A percentile compares a stretch with the other conserved stretches of the same genome.
Evolutionary conservation across 2,797 vertebrate genomes (phyloP).

Genomic region (Leptodactylus fallax): DNA sequence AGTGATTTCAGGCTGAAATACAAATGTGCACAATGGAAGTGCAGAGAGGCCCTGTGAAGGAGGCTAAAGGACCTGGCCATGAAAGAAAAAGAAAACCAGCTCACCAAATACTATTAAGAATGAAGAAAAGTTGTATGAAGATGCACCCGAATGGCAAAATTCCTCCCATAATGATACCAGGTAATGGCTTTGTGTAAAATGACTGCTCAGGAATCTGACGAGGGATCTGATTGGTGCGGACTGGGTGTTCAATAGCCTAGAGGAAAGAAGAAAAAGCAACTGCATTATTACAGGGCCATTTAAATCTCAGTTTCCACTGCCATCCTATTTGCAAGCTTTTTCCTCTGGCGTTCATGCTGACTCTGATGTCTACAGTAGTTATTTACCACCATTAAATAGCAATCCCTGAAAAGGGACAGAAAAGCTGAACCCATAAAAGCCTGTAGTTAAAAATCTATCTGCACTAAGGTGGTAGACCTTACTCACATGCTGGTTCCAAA

Average conservation of each 20-base stretch:
- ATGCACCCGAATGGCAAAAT: conserved; percentile 94
- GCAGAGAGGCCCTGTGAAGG: neutral
- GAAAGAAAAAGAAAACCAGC: conserved; percentile 62
- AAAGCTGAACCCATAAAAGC: neutral
- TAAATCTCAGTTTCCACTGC: conserved; percentile 52
- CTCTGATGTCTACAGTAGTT: conserved; percentile 21
- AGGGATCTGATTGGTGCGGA: conserved; percentile 94
- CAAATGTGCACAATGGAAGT: neutral
- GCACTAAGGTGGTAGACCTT: conserved; percentile 27
- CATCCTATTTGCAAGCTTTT: conserved; percentile 52
- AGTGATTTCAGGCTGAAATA: neutral
- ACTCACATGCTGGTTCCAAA: conserved; percentile 20
- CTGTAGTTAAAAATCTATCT: neutral
- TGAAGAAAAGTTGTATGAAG: conserved; percentile 96
- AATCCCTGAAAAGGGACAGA: conserved; percentile 56
- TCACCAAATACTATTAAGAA: conserved; percentile 96
- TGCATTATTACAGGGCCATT: conserved; percentile 53
- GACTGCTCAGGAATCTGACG: conserved; percentile 94
- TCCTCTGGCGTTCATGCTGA: conserved; percentile 52
- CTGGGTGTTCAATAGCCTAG: conserved; percentile 93
- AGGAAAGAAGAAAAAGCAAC: conserved; percentile 41
- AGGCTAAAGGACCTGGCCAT: neutral
- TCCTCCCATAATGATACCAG: conserved; percentile 93
- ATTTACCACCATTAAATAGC: conserved; percentile 56
- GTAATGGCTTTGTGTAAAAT: conserved; percentile 91